phyloP scores from a whole-genome alignment of 2,113 vertebrate species.

The Euleptes europaea region DNA sequence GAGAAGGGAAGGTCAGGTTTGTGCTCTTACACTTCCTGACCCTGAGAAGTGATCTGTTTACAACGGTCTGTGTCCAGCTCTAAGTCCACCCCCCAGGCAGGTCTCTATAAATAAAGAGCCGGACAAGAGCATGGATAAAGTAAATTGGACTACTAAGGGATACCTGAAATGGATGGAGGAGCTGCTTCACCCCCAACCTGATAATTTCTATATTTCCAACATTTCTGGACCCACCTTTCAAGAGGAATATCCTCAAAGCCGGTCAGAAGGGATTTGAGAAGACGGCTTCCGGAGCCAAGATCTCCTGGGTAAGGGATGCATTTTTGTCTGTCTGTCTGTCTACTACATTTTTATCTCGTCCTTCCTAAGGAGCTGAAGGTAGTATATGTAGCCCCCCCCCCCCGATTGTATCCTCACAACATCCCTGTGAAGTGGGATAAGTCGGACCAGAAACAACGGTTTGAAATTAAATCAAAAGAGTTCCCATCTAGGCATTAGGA shows the following conservation, averaged over 20 bases:
- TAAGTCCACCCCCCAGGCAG: not conserved
- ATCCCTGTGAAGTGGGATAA: too few species aligned
- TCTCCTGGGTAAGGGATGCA: not conserved
- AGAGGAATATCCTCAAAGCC: not conserved
- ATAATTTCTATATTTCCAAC: too few species aligned
- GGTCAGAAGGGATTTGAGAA: not conserved
- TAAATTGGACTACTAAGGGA: accelerated
- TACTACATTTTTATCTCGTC: not conserved
- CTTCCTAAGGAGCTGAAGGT: too few species aligned
- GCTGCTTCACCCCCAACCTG: not conserved
- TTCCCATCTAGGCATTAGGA: too few species aligned
- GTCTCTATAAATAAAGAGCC: not conserved
- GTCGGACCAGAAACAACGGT: too few species aligned
- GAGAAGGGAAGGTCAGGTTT: accelerated
- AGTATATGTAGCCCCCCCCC: too few species aligned
- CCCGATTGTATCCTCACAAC: too few species aligned
- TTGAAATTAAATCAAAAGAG: too few species aligned
- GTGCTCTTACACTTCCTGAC: not conserved
- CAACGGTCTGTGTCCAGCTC: not conserved
- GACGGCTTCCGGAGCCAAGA: not conserved
- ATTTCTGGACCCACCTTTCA: not conserved
- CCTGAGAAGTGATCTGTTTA: not conserved
- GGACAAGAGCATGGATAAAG: not conserved
- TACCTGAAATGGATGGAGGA: accelerated
- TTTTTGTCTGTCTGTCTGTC: not conserved